phyloP scores from a whole-genome alignment of 2,797 vertebrate species.

The Sebastes goodei region DNA sequence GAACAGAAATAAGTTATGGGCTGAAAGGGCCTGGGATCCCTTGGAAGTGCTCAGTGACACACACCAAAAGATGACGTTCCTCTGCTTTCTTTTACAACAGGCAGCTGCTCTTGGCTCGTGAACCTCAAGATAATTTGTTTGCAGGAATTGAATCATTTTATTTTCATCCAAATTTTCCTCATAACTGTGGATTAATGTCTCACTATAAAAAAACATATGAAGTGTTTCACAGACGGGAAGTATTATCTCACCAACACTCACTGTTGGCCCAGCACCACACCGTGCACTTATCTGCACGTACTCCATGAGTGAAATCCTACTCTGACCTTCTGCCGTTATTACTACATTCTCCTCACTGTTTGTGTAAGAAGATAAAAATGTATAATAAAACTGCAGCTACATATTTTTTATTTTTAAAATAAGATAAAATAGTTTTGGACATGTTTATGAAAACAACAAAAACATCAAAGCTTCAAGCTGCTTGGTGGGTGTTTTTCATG shows the following conservation, averaged over 20 bases:
- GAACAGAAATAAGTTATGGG: conserved; percentile 64
- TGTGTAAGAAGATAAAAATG: background rate
- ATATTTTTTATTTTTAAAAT: background rate
- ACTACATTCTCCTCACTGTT: background rate
- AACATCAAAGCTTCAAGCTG: background rate
- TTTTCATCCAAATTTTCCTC: conserved; percentile 42
- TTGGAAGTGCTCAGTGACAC: conserved; percentile 55
- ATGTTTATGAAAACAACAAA: background rate
- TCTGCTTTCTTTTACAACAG: conserved; percentile 52
- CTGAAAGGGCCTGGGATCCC: conserved; percentile 50
- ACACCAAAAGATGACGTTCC: conserved; percentile 36
- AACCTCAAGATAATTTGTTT: conserved; percentile 65
- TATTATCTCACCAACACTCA: conserved; percentile 46
- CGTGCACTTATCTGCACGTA: conserved; percentile 41
- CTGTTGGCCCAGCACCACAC: conserved; percentile 27
- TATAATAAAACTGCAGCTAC: background rate
- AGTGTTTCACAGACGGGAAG: conserved; percentile 39
- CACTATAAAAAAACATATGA: conserved; percentile 12
- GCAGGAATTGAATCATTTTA: conserved; percentile 34
- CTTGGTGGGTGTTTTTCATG: background rate
- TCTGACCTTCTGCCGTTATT: conserved; percentile 29
- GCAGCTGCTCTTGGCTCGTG: conserved; percentile 47
- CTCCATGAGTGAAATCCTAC: conserved; percentile 32
- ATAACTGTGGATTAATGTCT: conserved; percentile 35
- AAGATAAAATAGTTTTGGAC: background rate